Base-by-base conservation (phyloP, 1,140 invertebrate genomes). In the Heliconius himera region DNA sequence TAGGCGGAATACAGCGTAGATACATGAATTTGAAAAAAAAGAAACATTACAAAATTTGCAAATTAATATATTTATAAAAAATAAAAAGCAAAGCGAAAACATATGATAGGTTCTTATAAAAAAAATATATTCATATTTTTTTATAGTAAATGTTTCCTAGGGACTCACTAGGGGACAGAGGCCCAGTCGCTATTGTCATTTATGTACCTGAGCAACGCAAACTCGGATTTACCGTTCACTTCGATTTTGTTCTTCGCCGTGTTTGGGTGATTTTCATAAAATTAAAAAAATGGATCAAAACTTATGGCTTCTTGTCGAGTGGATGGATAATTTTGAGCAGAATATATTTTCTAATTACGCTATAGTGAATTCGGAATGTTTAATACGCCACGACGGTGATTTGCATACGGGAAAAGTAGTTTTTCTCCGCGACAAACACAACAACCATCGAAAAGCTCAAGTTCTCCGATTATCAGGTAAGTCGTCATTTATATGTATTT, bases 231-330 rank as follows among this genome's bases (percentile, higher is more conserved):
- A 75, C 36, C 33, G 77, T 60, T 85, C 84, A 87, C 83, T 88
- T 79, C 78, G 71, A 73, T 80, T 78, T 81, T 75, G 73, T 74
- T 75, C 80, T 77, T 81, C 77, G 75, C 36, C 41, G 77, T 38
- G 84, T 73, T 81, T 36, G 80, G 54, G 70, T 76, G 66, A 73
- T 60, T 80, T 66, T 83, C 46, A 72, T 66, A 46, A 41, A 72
- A 51, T 66, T 73, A 79, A 76, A 29, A 83, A 73, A 66, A 87
- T 87, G 87, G 79, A 83, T 72, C 79, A 81, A 56, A 78, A 78
- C 33, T n/a, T 90, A 13, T 92, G 91, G 91, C 70, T 91, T 20
- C 80, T 92, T 20, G 86, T 92, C 9, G 90, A 91, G 75, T 91
- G 87, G 87, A 77, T 89, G 8, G 87, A 88, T 51, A 66, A 18